A percentile compares a stretch with the other conserved stretches of the same genome.
These are phyloP conservation scores for Alces alces DNA, from an alignment of 2,113 vertebrate genomes.

Conservation along the genomic window DNA sequence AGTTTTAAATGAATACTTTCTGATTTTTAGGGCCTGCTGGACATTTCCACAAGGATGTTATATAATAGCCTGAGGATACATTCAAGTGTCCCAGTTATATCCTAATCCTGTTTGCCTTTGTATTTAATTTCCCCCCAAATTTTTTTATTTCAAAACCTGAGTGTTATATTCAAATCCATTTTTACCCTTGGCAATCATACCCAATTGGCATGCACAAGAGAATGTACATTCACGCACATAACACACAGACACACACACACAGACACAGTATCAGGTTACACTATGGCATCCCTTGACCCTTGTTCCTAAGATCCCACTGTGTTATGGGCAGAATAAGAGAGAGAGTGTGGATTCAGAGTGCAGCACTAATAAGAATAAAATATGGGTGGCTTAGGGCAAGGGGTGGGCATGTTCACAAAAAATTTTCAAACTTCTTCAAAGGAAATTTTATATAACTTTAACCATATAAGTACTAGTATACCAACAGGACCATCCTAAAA, in stretches of 20 bases:
- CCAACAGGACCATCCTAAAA: not conserved
- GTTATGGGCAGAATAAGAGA: not conserved
- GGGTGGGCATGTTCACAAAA: not conserved
- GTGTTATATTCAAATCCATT: not conserved
- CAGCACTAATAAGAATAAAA: not conserved
- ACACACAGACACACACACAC: not conserved
- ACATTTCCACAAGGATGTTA: not conserved
- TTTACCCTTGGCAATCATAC: not conserved
- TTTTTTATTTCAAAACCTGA: slow-evolving; percentile 7
- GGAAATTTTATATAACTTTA: not conserved
- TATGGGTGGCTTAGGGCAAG: not conserved
- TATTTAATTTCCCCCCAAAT: not conserved
- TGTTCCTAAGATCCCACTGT: not conserved
- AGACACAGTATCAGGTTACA: not conserved
- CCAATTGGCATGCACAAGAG: not conserved
- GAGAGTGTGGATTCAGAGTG: not conserved
- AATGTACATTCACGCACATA: not conserved
- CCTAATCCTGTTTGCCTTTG: not conserved
- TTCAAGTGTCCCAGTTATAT: not conserved
- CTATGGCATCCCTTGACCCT: accelerated
- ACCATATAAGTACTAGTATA: not conserved
- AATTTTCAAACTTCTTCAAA: not conserved
- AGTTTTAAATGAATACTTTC: not conserved
- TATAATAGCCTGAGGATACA: not conserved
- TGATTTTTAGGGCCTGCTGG: not conserved